A percentile compares a stretch with the other conserved stretches of the same genome.
Conservation (phyloP, 2,113 vertebrate genomes). For the Clarias macrocephalus region DNA sequence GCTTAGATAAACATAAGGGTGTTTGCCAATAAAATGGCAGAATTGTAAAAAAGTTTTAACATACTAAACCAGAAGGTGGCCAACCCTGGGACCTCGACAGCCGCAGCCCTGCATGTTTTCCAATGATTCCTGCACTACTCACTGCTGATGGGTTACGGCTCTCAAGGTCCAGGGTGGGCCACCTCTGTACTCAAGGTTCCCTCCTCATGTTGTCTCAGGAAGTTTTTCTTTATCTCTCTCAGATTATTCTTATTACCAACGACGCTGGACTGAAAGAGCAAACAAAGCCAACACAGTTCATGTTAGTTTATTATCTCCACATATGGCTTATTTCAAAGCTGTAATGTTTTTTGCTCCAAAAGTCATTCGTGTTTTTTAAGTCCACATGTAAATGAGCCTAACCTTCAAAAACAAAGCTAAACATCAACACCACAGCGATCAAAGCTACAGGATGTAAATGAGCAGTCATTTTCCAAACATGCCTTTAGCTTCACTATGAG, state of each 20-base stretch:
- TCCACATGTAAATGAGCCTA: neutral
- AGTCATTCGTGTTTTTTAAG: neutral
- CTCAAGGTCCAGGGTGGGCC: too few species aligned
- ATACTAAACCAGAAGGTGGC: too few species aligned
- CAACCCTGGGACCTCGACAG: too few species aligned
- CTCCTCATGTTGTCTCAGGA: neutral
- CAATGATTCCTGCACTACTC: too few species aligned
- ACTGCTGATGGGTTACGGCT: too few species aligned
- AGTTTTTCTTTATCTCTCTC: neutral
- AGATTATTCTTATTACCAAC: neutral
- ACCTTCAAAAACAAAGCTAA: neutral
- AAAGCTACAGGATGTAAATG: conserved; percentile 6
- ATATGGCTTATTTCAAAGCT: neutral
- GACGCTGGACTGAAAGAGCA: neutral
- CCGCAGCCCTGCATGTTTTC: too few species aligned
- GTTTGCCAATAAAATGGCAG: too few species aligned
- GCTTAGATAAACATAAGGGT: too few species aligned
- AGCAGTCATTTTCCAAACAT: neutral
- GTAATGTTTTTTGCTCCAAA: neutral
- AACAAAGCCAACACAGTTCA: neutral
- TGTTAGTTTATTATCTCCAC: neutral
- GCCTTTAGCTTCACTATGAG: neutral
- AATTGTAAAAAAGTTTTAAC: too few species aligned
- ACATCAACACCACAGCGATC: neutral
- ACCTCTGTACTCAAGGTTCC: too few species aligned